Conservation (phyloP, 2,113 vertebrate genomes). For the Silurus asotus region DNA sequence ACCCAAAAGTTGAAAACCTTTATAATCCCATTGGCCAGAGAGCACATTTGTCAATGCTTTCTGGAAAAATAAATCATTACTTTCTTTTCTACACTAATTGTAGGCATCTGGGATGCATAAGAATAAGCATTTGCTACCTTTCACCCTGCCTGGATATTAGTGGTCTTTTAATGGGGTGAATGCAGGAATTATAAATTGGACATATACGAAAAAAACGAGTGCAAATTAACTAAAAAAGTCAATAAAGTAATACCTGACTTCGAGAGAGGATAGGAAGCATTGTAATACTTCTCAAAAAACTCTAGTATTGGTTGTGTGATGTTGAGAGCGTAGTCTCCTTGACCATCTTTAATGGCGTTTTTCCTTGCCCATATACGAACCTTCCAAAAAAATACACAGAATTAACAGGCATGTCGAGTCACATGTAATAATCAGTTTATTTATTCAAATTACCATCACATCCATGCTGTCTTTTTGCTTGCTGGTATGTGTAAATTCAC, state of each 20-base stretch:
- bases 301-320: slow-evolving; percentile 79
- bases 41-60: background rate
- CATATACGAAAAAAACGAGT: background rate
- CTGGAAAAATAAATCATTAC: background rate
- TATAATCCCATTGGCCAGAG: background rate
- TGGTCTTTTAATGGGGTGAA: background rate
- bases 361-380: slow-evolving; percentile 88
- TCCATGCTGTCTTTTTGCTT: fast-evolving
- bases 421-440: background rate
- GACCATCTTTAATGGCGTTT: slow-evolving; percentile 64
- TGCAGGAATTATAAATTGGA: background rate
- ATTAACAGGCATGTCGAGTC: background rate
- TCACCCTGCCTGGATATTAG: background rate
- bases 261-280: slow-evolving; percentile 75
- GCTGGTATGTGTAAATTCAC: slow-evolving; percentile 59
- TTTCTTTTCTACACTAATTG: background rate
- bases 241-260: slow-evolving; percentile 79
- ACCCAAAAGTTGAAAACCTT: background rate
- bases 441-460: slow-evolving; percentile 66
- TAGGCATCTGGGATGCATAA: background rate
- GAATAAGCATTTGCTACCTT: background rate
- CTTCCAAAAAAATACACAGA: slow-evolving; percentile 64
- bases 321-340: slow-evolving; percentile 75
- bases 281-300: slow-evolving; percentile 80
- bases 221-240: too few species aligned